Percentiles rank a stretch among this genome's conserved stretches.
These are phyloP conservation scores for Triplophysa yarkandensis DNA, from an alignment of 2,797 vertebrate species.

Conservation along the genomic window DNA sequence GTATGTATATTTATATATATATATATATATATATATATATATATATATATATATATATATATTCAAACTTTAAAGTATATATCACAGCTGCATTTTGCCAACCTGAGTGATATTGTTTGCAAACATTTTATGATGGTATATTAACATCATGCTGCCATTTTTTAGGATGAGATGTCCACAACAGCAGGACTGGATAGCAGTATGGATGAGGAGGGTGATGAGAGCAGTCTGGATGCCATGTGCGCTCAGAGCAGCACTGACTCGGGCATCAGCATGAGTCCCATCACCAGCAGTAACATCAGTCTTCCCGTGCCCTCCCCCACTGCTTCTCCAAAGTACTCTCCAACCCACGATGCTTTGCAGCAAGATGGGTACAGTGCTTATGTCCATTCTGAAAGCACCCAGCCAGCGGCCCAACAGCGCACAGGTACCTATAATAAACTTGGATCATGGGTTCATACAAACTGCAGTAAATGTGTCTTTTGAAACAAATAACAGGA, in stretches of 20 bases:
- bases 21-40: too few relatives aligned
- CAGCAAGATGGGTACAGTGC: conserved; percentile 71
- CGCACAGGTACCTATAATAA: conserved; percentile 70
- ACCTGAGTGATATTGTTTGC: neutral
- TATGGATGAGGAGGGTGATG: conserved; percentile 73
- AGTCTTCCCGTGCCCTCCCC: conserved; percentile 62
- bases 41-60: too few relatives aligned
- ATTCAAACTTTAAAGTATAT: too few relatives aligned
- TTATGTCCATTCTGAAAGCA: conserved; percentile 67
- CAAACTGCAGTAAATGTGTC: neutral
- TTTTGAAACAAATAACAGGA: neutral
- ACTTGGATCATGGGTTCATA: neutral
- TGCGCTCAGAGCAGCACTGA: conserved; percentile 70
- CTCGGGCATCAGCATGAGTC: conserved; percentile 59
- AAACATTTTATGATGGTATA: neutral
- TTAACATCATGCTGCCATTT: neutral
- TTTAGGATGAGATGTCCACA: conserved; percentile 72
- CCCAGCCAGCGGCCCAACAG: conserved; percentile 58
- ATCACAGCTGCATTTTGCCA: too few relatives aligned
- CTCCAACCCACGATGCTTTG: conserved; percentile 73
- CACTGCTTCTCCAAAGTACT: conserved; percentile 69
- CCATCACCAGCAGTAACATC: conserved; percentile 52
- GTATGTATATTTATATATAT: too few relatives aligned
- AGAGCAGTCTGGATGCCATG: conserved; percentile 74
- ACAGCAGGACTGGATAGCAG: conserved; percentile 78